phyloP scores from a whole-genome alignment of 2,113 vertebrate genomes.

The Mormoops blainvillei region DNA sequence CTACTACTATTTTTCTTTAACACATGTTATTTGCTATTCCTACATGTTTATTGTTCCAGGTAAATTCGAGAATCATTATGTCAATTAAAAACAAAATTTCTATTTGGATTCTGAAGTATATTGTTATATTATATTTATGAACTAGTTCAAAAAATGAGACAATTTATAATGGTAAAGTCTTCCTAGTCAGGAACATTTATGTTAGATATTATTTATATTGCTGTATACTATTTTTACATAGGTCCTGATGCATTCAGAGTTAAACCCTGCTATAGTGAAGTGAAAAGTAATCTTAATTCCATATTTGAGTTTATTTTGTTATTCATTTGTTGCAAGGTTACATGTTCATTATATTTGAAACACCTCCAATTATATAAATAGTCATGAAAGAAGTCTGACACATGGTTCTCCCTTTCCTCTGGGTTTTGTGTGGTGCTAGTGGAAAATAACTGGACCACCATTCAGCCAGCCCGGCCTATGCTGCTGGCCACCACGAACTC shows the following conservation, averaged over 20 bases:
- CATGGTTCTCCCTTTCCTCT: not conserved
- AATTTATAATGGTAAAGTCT: not conserved
- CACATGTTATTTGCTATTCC: not conserved
- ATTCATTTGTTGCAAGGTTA: not conserved
- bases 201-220: not conserved
- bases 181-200: not conserved
- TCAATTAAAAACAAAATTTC: constrained; percentile 24
- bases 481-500: no score
- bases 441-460: not conserved
- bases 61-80: not conserved
- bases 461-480: accelerated
- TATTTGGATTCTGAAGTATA: not conserved
- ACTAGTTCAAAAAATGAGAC: not conserved
- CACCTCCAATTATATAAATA: not conserved
- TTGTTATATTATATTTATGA: not conserved
- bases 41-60: not conserved
- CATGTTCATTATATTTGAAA: not conserved
- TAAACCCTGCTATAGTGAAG: not conserved
- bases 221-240: not conserved
- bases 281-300: not conserved
- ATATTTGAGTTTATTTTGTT: not conserved
- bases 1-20: not conserved
- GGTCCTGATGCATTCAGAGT: not conserved
- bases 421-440: no score
- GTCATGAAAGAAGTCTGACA: not conserved